Conservation (phyloP, 2,888 invertebrate genomes). For the Eupithecia vulgata region DNA sequence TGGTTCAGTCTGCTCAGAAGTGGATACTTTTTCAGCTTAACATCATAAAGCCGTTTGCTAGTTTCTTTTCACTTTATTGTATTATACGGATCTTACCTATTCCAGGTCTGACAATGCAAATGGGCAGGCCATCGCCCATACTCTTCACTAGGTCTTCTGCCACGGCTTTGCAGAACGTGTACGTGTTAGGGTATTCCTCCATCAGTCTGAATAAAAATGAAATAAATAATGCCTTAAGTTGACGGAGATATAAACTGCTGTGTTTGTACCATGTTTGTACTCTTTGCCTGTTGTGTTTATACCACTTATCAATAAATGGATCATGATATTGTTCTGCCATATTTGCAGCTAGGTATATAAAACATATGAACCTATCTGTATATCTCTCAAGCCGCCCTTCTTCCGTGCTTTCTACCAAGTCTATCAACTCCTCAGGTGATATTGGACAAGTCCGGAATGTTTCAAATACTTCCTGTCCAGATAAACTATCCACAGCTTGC, state of each 20-base stretch:
- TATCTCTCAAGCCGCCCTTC: neutral
- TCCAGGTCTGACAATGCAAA: slow-evolving; percentile 28
- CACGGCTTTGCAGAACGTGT: slow-evolving; percentile 24
- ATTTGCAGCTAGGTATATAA: neutral
- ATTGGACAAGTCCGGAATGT: slow-evolving; percentile 44
- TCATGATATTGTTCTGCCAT: neutral
- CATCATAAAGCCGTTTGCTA: too few relatives aligned
- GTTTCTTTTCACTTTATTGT: too few relatives aligned
- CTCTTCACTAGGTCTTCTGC: slow-evolving; percentile 19
- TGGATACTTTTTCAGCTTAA: neutral
- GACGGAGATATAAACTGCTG: too few relatives aligned
- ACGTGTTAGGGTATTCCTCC: slow-evolving; percentile 23
- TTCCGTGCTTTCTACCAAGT: slow-evolving; percentile 44
- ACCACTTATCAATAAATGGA: too few relatives aligned
- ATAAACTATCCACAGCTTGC: slow-evolving; percentile 25
- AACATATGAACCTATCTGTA: neutral
- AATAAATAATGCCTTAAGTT: neutral
- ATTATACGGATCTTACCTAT: neutral
- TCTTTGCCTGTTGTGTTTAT: too few relatives aligned
- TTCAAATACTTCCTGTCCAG: slow-evolving; percentile 42
- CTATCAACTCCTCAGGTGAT: slow-evolving; percentile 45
- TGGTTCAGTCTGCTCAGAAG: too few relatives aligned
- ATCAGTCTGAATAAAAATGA: slow-evolving; percentile 20
- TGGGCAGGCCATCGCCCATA: slow-evolving; percentile 20
- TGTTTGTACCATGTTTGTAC: too few relatives aligned